Percentiles rank a stretch among this genome's conserved stretches.
phyloP scores from a whole-genome alignment of 2,888 invertebrate genomes.

The Nemapogon koenigi region DNA sequence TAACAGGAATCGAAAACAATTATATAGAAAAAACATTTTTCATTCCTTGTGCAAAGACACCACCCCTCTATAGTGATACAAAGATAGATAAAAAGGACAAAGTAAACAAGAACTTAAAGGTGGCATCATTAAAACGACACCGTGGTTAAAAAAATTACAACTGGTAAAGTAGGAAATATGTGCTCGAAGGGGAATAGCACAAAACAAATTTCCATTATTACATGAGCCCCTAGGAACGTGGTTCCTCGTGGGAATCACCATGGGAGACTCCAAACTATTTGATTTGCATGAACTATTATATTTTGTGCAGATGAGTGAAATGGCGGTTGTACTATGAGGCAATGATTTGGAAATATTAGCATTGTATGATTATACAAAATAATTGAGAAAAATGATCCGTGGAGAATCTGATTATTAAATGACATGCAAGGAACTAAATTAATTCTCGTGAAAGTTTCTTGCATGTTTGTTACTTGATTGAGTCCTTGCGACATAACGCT shows the following conservation, averaged over 20 bases:
- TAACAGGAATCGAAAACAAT: slow-evolving; percentile 31
- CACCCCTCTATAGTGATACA: slow-evolving; percentile 34
- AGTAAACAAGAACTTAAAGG: slow-evolving; percentile 47
- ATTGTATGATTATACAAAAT: slow-evolving; percentile 22
- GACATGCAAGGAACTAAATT: slow-evolving; percentile 10
- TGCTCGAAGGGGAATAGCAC: slow-evolving; percentile 9
- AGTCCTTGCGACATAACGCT: too few relatives aligned
- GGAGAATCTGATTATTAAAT: slow-evolving; percentile 3
- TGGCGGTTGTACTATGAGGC: slow-evolving; percentile 25
- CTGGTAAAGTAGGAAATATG: slow-evolving; percentile 23
- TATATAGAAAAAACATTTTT: slow-evolving; percentile 37
- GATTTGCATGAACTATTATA: slow-evolving; percentile 5
- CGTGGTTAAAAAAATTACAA: slow-evolving; percentile 30
- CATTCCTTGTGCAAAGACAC: slow-evolving; percentile 47
- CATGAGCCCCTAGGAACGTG: slow-evolving; percentile 4
- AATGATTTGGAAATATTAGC: slow-evolving; percentile 39
- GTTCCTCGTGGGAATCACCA: slow-evolving; percentile 13
- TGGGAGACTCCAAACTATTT: slow-evolving; percentile 5
- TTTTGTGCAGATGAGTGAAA: slow-evolving; percentile 2
- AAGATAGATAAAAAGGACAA: slow-evolving; percentile 44
- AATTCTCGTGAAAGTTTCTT: too few relatives aligned
- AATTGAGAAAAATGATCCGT: slow-evolving; percentile 6
- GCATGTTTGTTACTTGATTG: too few relatives aligned
- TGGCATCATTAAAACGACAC: slow-evolving; percentile 50
- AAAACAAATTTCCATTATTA: slow-evolving; percentile 6